Base-by-base conservation (phyloP, 2,888 invertebrate genomes). In the Cheilosia soror region DNA sequence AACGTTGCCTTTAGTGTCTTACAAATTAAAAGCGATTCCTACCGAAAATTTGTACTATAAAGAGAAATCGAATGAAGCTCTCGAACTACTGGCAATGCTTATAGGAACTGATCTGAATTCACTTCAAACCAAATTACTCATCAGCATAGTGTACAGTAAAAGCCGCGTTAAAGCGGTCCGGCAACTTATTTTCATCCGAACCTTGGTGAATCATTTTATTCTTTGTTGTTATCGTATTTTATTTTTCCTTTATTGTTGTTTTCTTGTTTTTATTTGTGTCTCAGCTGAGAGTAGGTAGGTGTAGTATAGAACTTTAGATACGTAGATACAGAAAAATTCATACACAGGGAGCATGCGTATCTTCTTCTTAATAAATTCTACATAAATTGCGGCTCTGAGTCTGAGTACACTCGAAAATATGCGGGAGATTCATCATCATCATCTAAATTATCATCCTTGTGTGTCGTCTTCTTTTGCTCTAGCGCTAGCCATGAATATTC, bases 151-250 rank as follows among this genome's bases (percentile, higher is more conserved):
- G 25, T 60, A 55, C 9, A 27, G 25, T 44, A 25, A 25, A 9
- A 44, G 20, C 51, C 72, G 60, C 47, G 57, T 60, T 55, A 78
- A 73, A 84, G 83, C 53, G 20, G 83, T 81, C 85, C 85, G 77
- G 85, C 85, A 77, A 85, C 81, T 85, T 77, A 77, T 81, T 81
- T 85, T 81, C 81, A 55, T 72, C 55, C 42, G 71, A 85, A 85
- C 85, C 81, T 81, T 85, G 85, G 76, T 85, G 85, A 85, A 85
- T 85, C 85, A 85, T 81, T 85, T 76, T 68, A 47, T 63, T 85
- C 53, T 85, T 65, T 65, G 69, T 75, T 84, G 69, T 78, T 65
- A 66, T 66, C 49, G 57, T 29, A n/a, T 58, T 57, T 27, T 65
- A 57, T 42, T 13, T 44, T 40, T 29, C 40, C 62, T 47, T 62